phyloP scores from a whole-genome alignment of 2,113 vertebrate species.

The Pontoporia blainvillei region DNA sequence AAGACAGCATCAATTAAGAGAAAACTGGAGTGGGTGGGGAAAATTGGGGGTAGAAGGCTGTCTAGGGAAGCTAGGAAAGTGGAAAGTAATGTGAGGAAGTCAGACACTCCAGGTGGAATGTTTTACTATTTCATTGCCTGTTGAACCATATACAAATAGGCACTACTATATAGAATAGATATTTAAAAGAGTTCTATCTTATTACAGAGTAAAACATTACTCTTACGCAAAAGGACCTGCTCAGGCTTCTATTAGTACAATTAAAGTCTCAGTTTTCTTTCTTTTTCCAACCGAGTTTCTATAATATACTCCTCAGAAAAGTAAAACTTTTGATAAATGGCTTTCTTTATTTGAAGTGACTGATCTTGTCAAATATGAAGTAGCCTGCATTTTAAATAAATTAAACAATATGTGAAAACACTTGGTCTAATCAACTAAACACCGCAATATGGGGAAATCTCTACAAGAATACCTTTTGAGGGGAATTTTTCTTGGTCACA shows the following conservation, averaged over 20 bases:
- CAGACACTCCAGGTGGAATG: not conserved
- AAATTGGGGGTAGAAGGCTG: not conserved
- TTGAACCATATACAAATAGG: not conserved
- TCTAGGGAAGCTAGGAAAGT: not conserved
- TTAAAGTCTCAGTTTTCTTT: not conserved
- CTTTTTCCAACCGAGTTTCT: not conserved
- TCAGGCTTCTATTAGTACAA: not conserved
- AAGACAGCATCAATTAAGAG: not conserved
- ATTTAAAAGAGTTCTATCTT: not conserved
- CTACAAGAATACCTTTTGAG: not conserved
- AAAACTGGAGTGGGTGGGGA: not conserved
- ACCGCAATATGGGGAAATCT: not conserved
- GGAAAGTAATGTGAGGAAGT: not conserved
- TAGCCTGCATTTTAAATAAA: constrained; percentile 15
- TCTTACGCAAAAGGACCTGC: not conserved
- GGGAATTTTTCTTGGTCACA: not conserved
- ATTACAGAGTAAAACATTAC: not conserved
- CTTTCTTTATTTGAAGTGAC: not conserved
- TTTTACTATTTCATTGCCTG: not conserved
- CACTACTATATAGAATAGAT: not conserved
- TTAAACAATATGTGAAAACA: not conserved
- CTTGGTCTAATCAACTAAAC: not conserved
- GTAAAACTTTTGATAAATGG: constrained; percentile 16
- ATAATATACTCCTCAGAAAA: not conserved
- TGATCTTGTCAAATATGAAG: not conserved